Base-by-base conservation (phyloP, 2,888 invertebrate genomes). In the Orthonevra nobilis region DNA sequence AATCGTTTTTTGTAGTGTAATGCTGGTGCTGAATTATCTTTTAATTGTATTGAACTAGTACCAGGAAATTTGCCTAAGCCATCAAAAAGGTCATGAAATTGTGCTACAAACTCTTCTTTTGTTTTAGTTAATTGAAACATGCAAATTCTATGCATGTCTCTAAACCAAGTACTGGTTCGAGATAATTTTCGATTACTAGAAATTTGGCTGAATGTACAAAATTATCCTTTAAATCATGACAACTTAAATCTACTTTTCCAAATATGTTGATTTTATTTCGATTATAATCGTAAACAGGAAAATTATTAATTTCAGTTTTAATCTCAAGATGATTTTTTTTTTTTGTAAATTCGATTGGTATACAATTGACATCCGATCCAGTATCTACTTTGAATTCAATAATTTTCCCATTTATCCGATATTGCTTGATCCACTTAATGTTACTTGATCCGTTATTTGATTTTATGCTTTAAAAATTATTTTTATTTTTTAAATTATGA, bases 1-100 rank as follows among this genome's bases (percentile, higher is more conserved):
- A 82, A 56, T 5, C 75, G 60, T 63, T 82, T 82, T 50, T 54
- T 81, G 15, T 81, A 82, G 23, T 83, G 81, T 4, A 83, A 17
- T 6, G 61, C 54, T 32, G 82, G 77, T 26, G 44, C 66, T 3
- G 75, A 38, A 52, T 81, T 68, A 32, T 82, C 79, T 19, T 74
- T 66, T 14, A 66, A 52, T 5, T 56, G 5, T 10, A 81, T 79
- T 46, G 36, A 36, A 50, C 34, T 46, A 19, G 30, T 64, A 2
- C 66, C 63, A 2, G 74, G 73, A 58, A 79, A 64, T 40, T 66
- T 73, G 10, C 81, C 77, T 10, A 82, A 28, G 14, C 79, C 73
- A 3, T 70, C n/a, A 69, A 81, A 81, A 10, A 81, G 26, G 61
- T 58, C 54, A 38, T 40, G 61, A 34, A 26, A 10, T 7, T 28